Percentiles rank a stretch among this genome's conserved stretches.
Evolutionary conservation across 2,113 vertebrate genomes (phyloP).

Genomic region (Stomatorhinus ivindoensis): DNA sequence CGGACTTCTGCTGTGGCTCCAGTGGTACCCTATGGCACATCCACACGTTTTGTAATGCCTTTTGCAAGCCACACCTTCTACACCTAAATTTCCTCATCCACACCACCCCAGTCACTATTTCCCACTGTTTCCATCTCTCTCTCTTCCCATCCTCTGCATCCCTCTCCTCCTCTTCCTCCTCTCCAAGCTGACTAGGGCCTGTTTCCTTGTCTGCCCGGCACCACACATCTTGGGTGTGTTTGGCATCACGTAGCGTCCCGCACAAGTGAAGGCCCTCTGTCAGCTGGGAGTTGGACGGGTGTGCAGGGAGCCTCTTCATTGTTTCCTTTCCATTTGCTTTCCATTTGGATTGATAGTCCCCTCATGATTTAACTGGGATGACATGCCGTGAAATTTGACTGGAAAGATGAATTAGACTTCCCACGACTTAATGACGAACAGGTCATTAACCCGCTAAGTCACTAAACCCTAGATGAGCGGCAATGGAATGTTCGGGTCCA

Average conservation of each 20-base stretch:
- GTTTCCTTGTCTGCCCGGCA: neutral
- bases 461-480: neutral
- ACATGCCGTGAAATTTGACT: neutral
- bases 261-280: neutral
- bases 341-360: neutral
- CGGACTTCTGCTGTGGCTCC: neutral
- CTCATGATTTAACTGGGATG: neutral
- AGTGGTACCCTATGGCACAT: neutral
- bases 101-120: neutral
- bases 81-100: neutral
- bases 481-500: neutral
- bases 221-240: neutral
- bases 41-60: neutral
- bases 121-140: neutral
- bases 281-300: neutral
- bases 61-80: neutral
- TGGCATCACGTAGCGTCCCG: neutral
- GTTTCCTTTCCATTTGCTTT: neutral
- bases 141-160: neutral
- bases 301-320: neutral
- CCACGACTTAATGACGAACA: neutral
- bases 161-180: neutral
- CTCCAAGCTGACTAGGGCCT: neutral
- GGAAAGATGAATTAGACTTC: neutral
- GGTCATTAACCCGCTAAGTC: neutral